phyloP scores from a whole-genome alignment of 2,797 vertebrate species.

The Choloepus didactylus region DNA sequence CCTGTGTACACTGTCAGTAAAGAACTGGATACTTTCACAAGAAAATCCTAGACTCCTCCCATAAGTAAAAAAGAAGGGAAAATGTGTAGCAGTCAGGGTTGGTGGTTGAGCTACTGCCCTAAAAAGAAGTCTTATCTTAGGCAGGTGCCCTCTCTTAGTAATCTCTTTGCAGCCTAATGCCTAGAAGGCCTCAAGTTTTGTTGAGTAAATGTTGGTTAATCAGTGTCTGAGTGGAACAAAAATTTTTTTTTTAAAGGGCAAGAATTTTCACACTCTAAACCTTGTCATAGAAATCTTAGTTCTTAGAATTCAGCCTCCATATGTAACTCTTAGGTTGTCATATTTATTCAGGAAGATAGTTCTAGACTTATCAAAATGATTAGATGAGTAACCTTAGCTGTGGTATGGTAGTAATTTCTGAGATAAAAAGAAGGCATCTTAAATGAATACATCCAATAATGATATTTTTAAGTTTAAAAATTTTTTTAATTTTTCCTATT shows the following conservation, averaged over 20 bases:
- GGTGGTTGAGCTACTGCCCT: background rate
- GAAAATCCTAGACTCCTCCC: background rate
- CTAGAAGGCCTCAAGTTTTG: background rate
- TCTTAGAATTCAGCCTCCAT: conserved; percentile 27
- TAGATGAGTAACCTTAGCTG: conserved; percentile 8
- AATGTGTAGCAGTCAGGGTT: background rate
- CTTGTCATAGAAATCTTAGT: conserved; percentile 56
- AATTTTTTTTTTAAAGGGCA: background rate
- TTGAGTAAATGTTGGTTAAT: conserved; percentile 20
- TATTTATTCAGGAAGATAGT: conserved; percentile 4
- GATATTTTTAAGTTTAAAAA: conserved; percentile 64
- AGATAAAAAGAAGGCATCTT: conserved; percentile 9
- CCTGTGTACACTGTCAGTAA: background rate
- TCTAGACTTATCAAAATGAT: conserved; percentile 51
- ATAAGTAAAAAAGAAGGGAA: background rate
- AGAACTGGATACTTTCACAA: conserved; percentile 27
- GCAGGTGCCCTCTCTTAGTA: background rate
- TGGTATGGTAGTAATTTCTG: conserved; percentile 46
- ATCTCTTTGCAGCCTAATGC: background rate
- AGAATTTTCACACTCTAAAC: conserved; percentile 40
- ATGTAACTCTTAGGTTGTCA: background rate
- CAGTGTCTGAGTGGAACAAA: background rate
- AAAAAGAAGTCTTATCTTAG: background rate
- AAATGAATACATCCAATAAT: conserved; percentile 27
- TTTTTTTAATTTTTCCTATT: conserved; percentile 26